Evolutionary conservation across 1,140 invertebrate genomes (phyloP).

Genomic region (Hylaeus volcanicus): DNA sequence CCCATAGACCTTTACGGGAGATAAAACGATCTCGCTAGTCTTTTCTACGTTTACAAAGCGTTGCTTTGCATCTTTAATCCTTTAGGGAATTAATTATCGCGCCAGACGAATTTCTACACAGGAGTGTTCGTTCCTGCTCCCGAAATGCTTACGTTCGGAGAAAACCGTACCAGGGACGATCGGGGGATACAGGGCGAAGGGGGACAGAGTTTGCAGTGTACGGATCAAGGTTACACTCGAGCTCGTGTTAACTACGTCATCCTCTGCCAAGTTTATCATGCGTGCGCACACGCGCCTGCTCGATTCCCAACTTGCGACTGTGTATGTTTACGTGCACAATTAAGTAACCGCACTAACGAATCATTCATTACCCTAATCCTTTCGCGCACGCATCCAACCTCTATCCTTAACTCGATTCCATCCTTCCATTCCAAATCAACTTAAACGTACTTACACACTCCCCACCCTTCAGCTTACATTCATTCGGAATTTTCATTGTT

Average conservation of each 20-base stretch:
- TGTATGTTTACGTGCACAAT: conserved; percentile 12
- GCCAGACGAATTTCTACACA: background rate
- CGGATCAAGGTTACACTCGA: conserved; percentile 76
- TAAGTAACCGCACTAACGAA: conserved; percentile 29
- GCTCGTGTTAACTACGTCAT: conserved; percentile 62
- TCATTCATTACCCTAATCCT: conserved; percentile 52
- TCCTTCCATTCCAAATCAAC: no score
- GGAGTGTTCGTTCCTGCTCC: background rate
- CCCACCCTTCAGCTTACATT: no score
- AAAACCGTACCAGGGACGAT: conserved; percentile 20
- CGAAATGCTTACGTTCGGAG: background rate
- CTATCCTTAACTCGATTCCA: no score
- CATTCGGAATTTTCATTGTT: no score
- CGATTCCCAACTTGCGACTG: conserved; percentile 5
- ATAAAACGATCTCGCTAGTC: no score
- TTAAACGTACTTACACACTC: no score
- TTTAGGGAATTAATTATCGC: background rate
- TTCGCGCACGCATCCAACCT: no score
- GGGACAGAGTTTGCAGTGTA: conserved; percentile 63
- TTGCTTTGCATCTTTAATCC: background rate
- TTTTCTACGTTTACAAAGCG: background rate
- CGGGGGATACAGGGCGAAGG: conserved; percentile 49
- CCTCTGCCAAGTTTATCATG: conserved; percentile 53
- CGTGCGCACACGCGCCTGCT: conserved; percentile 42
- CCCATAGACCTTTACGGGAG: no score